Evolutionary conservation across 2,113 vertebrate species (phyloP), one percentile per base, ranked within the genome.

Genomic region (Recurvirostra avosetta): DNA sequence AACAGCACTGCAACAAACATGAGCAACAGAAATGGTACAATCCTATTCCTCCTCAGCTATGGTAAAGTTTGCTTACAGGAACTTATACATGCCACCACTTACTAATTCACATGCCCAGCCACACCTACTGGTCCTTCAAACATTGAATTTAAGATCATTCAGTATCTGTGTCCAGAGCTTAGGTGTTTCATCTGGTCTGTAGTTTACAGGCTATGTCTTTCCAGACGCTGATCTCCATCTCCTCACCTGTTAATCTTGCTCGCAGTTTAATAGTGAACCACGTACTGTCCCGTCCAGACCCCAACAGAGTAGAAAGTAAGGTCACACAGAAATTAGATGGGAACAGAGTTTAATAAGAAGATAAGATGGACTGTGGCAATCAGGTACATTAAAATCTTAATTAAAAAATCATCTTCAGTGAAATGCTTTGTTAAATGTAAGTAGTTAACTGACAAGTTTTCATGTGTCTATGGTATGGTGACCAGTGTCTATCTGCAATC

Each of bases 1-100:
- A 41, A 30, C 8, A 74, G 3, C 12, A 70, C 7, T 3, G 15
- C 74, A 36, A 72, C 23, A 49, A 43, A 38, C 7, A 55, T 7
- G 8, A 38, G 5, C 15, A 43, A 43, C 12, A 43, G 66, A 65
- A 74, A 73, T 49, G 12, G 2, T n/a, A 3, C 2, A 49, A n/a
- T 15, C 14, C 12, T 65, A 23, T 32, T 65, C 23, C 23, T 79
- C 21, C 32, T 59, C 17, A 36, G 21, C 36, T 18, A 8, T 30
- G 30, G 4, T 23, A 25, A 65, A 27, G 8, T 41, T 65, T 68
- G 9, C 6, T 23, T 62, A 38, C 8, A 0, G 0, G 27, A 87
- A 49, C 14, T n/a, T 53, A 22, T 0, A 1, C 14, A 8, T 38
- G 15, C 4, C 22, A 21, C 8, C 15, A 18, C 26, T 66, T 74